Evolutionary conservation across 2,113 vertebrate species (phyloP).

Genomic region (Pholis gunnellus): DNA sequence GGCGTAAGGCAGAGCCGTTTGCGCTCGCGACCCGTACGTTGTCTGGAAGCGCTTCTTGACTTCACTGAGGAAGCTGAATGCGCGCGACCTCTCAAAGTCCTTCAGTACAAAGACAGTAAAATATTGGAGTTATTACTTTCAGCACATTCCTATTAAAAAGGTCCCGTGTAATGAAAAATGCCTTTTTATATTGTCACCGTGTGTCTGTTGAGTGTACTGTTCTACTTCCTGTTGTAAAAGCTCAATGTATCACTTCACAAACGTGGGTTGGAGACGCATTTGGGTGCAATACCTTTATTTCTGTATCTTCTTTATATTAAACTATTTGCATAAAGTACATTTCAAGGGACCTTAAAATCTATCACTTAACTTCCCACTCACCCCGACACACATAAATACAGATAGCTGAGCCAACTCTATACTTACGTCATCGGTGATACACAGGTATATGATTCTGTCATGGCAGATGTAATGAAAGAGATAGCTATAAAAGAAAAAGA

Average conservation of each 20-base stretch:
- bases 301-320: background rate
- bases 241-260: background rate
- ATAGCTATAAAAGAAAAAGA: constrained; percentile 86
- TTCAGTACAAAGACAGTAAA: constrained; percentile 54
- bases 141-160: background rate
- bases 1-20: constrained; percentile 96
- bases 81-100: constrained; percentile 97
- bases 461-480: constrained; percentile 99
- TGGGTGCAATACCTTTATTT: background rate
- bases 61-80: constrained; percentile 96
- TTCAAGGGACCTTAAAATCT: background rate
- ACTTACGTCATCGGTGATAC: constrained; percentile 99
- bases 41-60: constrained; percentile 98
- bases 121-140: background rate
- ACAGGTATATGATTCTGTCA: constrained; percentile 98
- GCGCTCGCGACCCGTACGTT: constrained; percentile 95
- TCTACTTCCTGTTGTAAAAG: background rate
- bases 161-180: background rate
- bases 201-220: background rate
- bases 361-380: background rate
- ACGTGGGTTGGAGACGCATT: background rate
- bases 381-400: background rate
- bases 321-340: background rate
- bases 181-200: background rate
- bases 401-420: constrained; percentile 11